phyloP scores from a whole-genome alignment of 2,113 vertebrate species.

The Halichoeres trimaculatus region DNA sequence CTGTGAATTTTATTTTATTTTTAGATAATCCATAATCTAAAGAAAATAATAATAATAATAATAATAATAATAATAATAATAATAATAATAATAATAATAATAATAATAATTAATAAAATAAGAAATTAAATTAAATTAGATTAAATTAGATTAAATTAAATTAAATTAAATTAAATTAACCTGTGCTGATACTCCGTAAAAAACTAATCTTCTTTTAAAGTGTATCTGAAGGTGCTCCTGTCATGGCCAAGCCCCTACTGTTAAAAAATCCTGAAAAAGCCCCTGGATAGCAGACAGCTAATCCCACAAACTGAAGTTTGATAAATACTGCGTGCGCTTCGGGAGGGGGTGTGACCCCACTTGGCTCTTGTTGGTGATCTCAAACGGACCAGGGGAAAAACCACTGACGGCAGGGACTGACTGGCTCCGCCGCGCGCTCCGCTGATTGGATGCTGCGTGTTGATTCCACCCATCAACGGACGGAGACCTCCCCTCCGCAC shows the following conservation, averaged over 20 bases:
- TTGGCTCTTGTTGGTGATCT: constrained; percentile 43
- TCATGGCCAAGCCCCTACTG: background rate
- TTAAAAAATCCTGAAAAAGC: background rate
- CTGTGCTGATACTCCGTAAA: no score
- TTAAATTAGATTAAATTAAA: no score
- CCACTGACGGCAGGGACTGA: background rate
- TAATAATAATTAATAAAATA: no score
- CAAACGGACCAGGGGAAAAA: constrained; percentile 9
- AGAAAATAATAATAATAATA: no score
- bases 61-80: no score
- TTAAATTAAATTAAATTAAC: no score
- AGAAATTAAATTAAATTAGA: no score
- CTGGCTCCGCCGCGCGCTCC: background rate
- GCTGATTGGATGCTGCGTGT: constrained; percentile 9
- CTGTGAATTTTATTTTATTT: no score
- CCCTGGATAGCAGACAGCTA: background rate
- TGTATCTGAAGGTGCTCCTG: background rate
- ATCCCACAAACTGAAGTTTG: background rate
- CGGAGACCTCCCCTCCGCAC: constrained; percentile 44
- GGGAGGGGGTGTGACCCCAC: background rate
- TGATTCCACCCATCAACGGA: constrained; percentile 33
- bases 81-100: no score
- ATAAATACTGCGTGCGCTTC: constrained; percentile 2
- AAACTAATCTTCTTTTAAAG: no score
- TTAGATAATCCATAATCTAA: no score